Evolutionary conservation across 2,797 vertebrate species (phyloP).

Genomic region (Selene dorsalis): DNA sequence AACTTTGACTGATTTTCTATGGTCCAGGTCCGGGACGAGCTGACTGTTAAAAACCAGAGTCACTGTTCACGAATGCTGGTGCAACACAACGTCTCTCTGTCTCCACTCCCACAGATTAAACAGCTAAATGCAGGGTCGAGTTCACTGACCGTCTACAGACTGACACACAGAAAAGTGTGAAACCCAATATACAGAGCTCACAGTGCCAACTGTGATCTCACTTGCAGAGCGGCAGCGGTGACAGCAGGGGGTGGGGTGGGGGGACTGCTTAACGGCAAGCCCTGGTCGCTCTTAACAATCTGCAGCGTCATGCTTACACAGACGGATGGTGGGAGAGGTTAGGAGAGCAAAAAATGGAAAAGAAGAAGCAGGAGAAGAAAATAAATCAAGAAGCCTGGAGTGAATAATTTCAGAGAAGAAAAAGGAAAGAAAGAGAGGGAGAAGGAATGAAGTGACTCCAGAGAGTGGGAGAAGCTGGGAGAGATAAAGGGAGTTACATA

Average conservation of each 20-base stretch:
- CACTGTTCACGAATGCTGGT: background rate
- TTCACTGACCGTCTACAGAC: background rate
- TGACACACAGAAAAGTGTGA: background rate
- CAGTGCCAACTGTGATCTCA: constrained; percentile 9
- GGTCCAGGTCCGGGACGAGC: background rate
- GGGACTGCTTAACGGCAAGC: background rate
- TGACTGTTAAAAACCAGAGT: background rate
- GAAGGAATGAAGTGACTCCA: background rate
- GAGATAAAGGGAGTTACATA: constrained; percentile 51
- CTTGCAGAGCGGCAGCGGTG: background rate
- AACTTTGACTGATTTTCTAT: background rate
- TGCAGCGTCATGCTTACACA: constrained; percentile 70
- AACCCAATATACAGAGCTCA: background rate
- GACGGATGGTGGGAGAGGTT: background rate
- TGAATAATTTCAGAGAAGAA: too few relatives aligned
- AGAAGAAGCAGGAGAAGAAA: background rate
- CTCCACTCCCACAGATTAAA: background rate
- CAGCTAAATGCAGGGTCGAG: background rate
- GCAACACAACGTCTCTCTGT: background rate
- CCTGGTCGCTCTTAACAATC: constrained; percentile 6
- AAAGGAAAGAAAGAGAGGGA: too few relatives aligned
- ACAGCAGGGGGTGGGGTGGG: background rate
- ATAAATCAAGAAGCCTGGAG: too few relatives aligned
- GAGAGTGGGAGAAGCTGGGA: background rate
- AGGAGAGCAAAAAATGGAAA: background rate